These are phyloP conservation scores for Panopea generosa DNA, from an alignment of 2,888 invertebrate species.

Conservation along the genomic window DNA sequence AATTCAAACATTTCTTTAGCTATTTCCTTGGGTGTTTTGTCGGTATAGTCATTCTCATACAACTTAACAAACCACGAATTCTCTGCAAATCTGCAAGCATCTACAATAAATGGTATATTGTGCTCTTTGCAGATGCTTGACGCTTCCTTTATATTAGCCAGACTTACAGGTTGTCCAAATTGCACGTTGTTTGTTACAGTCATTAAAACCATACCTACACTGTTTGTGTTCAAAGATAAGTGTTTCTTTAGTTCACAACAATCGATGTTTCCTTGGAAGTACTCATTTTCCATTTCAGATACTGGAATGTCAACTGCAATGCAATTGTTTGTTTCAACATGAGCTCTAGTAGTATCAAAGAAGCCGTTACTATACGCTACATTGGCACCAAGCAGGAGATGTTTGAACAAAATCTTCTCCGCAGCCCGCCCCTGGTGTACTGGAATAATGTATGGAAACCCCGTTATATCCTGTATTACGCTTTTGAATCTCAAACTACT, in stretches of 20 bases:
- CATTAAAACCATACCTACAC: slow-evolving; percentile 18
- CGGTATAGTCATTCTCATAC: slow-evolving; percentile 13
- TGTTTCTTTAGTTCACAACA: slow-evolving; percentile 15
- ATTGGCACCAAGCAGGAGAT: slow-evolving; percentile 7
- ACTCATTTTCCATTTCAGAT: not conserved
- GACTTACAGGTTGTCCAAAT: too few relatives aligned
- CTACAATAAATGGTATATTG: slow-evolving; percentile 17
- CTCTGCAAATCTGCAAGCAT: slow-evolving; percentile 45
- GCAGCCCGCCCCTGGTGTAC: slow-evolving; percentile 47
- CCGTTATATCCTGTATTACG: too few relatives aligned
- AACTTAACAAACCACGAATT: slow-evolving; percentile 45
- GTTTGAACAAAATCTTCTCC: too few relatives aligned
- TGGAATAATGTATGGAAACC: slow-evolving; percentile 17
- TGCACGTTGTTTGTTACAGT: too few relatives aligned
- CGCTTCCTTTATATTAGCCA: too few relatives aligned
- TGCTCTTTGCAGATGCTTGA: slow-evolving; percentile 23
- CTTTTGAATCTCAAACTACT: too few relatives aligned
- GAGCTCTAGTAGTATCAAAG: slow-evolving; percentile 41
- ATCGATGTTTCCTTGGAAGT: slow-evolving; percentile 31
- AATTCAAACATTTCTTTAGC: too few relatives aligned
- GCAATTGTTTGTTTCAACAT: slow-evolving; percentile 4
- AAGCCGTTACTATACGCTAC: slow-evolving; percentile 32
- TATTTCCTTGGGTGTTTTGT: slow-evolving; percentile 7
- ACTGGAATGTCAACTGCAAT: slow-evolving; percentile 9
- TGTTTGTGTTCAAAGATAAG: not conserved